A percentile compares a stretch with the other conserved stretches of the same genome.
These are phyloP conservation scores for Simalia tracyae DNA, from an alignment of 2,797 vertebrate species.

Conservation along the genomic window DNA sequence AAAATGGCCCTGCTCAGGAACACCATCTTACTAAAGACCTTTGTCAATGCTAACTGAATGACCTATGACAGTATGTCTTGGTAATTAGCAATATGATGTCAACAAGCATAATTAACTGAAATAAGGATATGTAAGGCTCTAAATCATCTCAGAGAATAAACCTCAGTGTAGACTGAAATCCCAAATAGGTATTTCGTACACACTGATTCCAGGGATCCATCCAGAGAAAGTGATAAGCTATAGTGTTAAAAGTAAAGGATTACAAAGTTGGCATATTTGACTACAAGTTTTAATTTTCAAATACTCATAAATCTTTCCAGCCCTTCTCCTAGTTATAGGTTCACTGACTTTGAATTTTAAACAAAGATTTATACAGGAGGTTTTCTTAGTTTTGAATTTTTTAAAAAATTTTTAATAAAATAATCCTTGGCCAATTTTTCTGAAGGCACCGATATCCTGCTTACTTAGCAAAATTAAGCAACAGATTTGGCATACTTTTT, in stretches of 20 bases:
- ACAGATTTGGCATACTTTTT: background rate
- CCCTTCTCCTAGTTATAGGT: background rate
- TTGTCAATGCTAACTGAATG: background rate
- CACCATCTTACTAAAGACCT: background rate
- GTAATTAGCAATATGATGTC: background rate
- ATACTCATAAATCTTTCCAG: background rate
- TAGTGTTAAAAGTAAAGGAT: too few relatives aligned
- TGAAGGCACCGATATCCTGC: background rate
- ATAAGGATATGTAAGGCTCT: background rate
- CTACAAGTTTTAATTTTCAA: background rate
- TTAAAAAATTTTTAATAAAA: background rate
- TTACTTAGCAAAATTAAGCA: background rate
- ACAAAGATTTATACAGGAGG: background rate
- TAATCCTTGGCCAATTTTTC: background rate
- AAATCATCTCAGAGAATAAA: background rate
- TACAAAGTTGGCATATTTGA: too few relatives aligned
- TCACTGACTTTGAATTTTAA: background rate
- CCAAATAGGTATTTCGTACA: background rate
- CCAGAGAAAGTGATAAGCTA: background rate
- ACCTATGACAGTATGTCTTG: background rate
- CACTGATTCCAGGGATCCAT: background rate
- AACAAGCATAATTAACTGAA: background rate
- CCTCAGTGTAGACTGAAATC: background rate
- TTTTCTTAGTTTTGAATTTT: background rate
- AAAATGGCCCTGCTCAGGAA: background rate